Conservation (phyloP, 2,113 vertebrate species). For the Oceanodroma tethys region DNA sequence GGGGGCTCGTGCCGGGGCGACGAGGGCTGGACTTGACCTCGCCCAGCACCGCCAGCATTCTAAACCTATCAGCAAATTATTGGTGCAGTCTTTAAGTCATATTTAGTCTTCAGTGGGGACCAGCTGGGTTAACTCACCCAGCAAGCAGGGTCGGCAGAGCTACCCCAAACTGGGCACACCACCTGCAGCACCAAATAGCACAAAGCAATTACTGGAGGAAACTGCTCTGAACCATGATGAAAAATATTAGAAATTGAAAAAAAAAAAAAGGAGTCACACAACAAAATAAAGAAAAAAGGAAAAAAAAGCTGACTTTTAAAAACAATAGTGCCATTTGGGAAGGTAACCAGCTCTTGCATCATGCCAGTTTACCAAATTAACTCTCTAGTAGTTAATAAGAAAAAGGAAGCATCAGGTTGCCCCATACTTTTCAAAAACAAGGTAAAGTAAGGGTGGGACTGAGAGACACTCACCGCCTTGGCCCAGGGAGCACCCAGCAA, state of each 20-base stretch:
- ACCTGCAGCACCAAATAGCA: accelerated
- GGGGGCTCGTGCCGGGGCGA: neutral
- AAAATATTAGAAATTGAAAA: neutral
- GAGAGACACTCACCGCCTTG: neutral
- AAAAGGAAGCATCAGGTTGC: neutral
- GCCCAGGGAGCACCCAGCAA: neutral
- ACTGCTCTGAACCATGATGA: neutral
- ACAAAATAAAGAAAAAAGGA: neutral
- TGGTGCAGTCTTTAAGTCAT: neutral
- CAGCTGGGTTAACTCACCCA: neutral
- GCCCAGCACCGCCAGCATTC: neutral
- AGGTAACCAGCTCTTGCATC: neutral
- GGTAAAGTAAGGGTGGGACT: neutral
- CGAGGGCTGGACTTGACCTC: neutral
- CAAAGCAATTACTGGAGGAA: neutral
- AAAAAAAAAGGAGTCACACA: neutral
- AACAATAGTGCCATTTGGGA: neutral
- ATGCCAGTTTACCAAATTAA: neutral
- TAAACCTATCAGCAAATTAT: neutral
- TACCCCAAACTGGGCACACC: neutral
- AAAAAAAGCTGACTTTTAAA: neutral
- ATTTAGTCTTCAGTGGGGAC: neutral
- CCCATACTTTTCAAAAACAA: neutral
- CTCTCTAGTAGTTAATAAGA: neutral
- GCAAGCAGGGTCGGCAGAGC: neutral